A percentile compares a stretch with the other conserved stretches of the same genome.
phyloP scores from a whole-genome alignment of 2,888 invertebrate species.

The Bellardia pandia region DNA sequence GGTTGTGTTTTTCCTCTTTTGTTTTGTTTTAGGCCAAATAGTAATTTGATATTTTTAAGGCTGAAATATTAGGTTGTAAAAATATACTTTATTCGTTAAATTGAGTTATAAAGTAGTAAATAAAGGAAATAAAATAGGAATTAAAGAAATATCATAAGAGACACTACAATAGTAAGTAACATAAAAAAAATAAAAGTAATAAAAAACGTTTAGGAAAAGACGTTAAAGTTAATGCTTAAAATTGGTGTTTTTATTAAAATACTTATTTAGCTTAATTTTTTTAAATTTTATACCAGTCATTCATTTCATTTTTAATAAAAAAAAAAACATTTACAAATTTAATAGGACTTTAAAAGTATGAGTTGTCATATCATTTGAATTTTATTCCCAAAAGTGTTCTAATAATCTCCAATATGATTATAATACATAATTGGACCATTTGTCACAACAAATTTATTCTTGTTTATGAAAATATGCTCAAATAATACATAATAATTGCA shows the following conservation, averaged over 20 bases:
- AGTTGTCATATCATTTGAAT: not conserved
- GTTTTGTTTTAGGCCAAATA: slow-evolving; percentile 46
- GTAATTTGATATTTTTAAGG: slow-evolving; percentile 68
- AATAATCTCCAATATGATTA: not conserved
- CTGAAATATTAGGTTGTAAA: slow-evolving; percentile 58
- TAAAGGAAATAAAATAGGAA: not conserved
- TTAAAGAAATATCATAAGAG: not conserved
- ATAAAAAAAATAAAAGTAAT: no score
- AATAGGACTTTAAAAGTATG: slow-evolving; percentile 9
- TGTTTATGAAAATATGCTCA: no score
- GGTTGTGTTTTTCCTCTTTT: slow-evolving; percentile 12
- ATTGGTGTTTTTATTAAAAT: not conserved
- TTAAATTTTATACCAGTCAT: slow-evolving; percentile 5
- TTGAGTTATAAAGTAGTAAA: slow-evolving; percentile 27
- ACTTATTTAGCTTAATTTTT: slow-evolving; percentile 3
- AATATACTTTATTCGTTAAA: slow-evolving; percentile 33
- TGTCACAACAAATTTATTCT: no score
- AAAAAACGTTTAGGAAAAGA: no score
- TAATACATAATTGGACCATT: no score
- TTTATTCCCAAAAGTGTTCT: not conserved
- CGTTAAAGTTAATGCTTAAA: not conserved
- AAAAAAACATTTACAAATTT: slow-evolving; percentile 7
- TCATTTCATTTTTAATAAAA: not conserved
- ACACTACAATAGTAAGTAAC: not conserved
- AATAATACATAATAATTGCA: no score